Conservation (phyloP, 2,113 vertebrate species). For the Sander vitreus region DNA sequence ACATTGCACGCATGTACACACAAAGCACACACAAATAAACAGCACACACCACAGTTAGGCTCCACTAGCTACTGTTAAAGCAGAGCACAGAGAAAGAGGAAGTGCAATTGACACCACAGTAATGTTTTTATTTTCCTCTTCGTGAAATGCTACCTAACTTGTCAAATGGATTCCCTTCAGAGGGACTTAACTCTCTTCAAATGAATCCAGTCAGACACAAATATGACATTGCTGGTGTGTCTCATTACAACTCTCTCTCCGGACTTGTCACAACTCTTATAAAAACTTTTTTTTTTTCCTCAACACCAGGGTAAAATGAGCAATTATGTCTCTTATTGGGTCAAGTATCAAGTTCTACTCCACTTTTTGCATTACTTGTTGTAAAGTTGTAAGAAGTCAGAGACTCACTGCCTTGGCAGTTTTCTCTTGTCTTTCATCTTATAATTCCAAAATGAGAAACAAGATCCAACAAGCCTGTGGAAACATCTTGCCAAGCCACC, state of each 20-base stretch:
- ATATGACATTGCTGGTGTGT: neutral
- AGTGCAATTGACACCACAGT: slow-evolving; percentile 48
- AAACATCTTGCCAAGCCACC: neutral
- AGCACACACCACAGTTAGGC: neutral
- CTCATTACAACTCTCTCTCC: neutral
- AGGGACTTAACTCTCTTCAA: neutral
- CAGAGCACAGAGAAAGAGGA: slow-evolving; percentile 61
- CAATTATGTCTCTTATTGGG: neutral
- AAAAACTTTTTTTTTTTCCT: too few relatives aligned
- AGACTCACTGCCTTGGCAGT: neutral
- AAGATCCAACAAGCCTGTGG: neutral
- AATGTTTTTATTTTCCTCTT: slow-evolving; percentile 13
- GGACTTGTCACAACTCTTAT: too few relatives aligned
- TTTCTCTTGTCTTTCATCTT: neutral
- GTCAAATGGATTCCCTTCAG: neutral
- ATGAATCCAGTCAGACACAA: neutral
- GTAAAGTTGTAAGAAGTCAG: neutral
- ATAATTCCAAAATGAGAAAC: neutral
- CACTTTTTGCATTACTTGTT: neutral
- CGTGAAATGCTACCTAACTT: neutral
- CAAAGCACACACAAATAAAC: neutral
- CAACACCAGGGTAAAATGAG: too few relatives aligned
- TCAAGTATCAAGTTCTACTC: neutral
- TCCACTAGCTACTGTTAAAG: slow-evolving; percentile 24
- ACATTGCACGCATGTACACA: neutral